A percentile compares a stretch with the other conserved stretches of the same genome.
Evolutionary conservation across 2,797 vertebrate genomes (phyloP).

Genomic region (Gallirallus australis): DNA sequence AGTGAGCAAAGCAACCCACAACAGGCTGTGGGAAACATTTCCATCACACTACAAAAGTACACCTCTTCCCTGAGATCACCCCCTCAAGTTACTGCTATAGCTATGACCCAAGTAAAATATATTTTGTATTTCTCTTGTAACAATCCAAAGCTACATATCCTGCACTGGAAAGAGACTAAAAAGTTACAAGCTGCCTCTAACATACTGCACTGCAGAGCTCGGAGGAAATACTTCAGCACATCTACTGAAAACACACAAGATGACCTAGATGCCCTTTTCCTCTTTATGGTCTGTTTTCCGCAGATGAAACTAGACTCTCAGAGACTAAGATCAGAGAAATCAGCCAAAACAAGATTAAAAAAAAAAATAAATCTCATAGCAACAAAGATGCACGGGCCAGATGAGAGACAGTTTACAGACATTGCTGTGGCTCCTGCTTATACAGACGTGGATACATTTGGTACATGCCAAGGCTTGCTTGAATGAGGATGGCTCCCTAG

Average conservation of each 20-base stretch:
- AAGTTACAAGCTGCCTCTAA: neutral
- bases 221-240: neutral
- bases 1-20: neutral
- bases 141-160: neutral
- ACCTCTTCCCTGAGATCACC: neutral
- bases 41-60: neutral
- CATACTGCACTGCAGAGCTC: neutral
- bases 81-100: neutral
- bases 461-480: neutral
- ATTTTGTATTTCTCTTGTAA: neutral
- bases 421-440: neutral
- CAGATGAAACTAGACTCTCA: neutral
- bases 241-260: neutral
- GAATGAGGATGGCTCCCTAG: neutral
- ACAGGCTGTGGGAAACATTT: neutral
- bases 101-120: neutral
- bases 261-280: neutral
- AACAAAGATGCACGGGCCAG: neutral
- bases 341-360: neutral
- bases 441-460: rapidly evolving
- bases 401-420: neutral
- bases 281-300: neutral
- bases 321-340: neutral
- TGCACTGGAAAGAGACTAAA: neutral
- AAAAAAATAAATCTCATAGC: neutral